Base-by-base conservation (phyloP, 2,797 vertebrate species). In the Nothura maculosa region DNA sequence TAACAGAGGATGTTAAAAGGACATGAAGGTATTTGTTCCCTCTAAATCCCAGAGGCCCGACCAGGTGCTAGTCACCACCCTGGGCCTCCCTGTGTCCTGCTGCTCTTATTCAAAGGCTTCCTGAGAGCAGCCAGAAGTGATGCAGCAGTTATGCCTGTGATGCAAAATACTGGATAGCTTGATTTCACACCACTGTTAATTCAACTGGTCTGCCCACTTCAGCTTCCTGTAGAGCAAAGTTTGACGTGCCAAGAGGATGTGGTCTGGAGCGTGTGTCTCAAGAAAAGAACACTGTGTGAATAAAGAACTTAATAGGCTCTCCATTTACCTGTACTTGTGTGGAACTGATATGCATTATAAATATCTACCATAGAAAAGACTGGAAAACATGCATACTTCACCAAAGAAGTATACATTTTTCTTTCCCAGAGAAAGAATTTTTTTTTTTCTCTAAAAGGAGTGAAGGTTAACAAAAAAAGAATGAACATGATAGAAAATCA, bases 1-100 rank as follows among this genome's bases (percentile, higher is more conserved):
- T 92, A 96, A 76, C 24, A 88, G 87, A 87, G 85, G 66, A 92
- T 61, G 82, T 92, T 94, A 87, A 81, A 93, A 94, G 92, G 83
- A 92, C 70, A 79, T 93, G 66, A 85, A 61, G 87, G 89, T 47
- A 69, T 81, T 92, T 94, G 82, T 91, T 87, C 54, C 73, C 50
- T 54, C 45, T 75, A 85, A 91, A 93, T 1, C 0, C 52, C 17
- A n/a, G 52, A n/a, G 52, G 52, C 14, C 28, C 52, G 15, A 54
- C 28, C 52, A 54, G 28, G 28, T 30, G 52, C 52, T 55, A 17
- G 30, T 55, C 54, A 63, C 16, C 17, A 25, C 9, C 20, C 18
- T 3, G 1, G 12, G 40, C 30, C 34, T 74, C 1, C 6, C 13
- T 5, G 19, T 8, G 7, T 2, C 21, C 12, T 63, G 52, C 16